A percentile compares a stretch with the other conserved stretches of the same genome.
Conservation (phyloP, 2,888 invertebrate species). For the Rotaria socialis region DNA sequence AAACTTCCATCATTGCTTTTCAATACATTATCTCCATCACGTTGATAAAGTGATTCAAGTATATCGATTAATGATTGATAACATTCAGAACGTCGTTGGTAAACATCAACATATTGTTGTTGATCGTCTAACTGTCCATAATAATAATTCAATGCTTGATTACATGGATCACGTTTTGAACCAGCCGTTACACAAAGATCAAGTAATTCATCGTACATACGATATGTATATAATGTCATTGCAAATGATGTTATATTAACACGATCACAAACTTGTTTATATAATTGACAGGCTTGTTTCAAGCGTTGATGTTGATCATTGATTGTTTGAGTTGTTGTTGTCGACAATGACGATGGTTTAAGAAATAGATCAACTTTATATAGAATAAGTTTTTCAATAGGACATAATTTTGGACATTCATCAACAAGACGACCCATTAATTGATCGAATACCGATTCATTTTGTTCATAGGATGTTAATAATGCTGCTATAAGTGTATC, state of each 20-base stretch:
- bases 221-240: slow-evolving; percentile 36
- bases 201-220: slow-evolving; percentile 34
- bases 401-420: slow-evolving; percentile 35
- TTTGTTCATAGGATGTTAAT: slow-evolving; percentile 26
- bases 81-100: slow-evolving; percentile 20
- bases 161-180: slow-evolving; percentile 35
- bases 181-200: slow-evolving; percentile 27
- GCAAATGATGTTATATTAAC: slow-evolving; percentile 20
- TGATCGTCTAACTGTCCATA: slow-evolving; percentile 23
- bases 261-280: slow-evolving; percentile 33
- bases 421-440: slow-evolving; percentile 25
- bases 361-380: slow-evolving; percentile 35
- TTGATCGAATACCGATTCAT: slow-evolving; percentile 1
- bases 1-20: neutral
- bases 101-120: slow-evolving; percentile 32
- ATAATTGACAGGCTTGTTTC: slow-evolving; percentile 36
- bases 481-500: slow-evolving; percentile 14
- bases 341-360: neutral
- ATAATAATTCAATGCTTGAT: slow-evolving; percentile 28
- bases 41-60: slow-evolving; percentile 31
- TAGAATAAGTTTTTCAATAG: slow-evolving; percentile 20
- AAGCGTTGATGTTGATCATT: slow-evolving; percentile 33
- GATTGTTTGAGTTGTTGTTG: neutral
- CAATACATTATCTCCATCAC: neutral
- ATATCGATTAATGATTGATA: slow-evolving; percentile 18